Evolutionary conservation across 1,140 invertebrate species (phyloP).

Genomic region (Penaeus japonicus): DNA sequence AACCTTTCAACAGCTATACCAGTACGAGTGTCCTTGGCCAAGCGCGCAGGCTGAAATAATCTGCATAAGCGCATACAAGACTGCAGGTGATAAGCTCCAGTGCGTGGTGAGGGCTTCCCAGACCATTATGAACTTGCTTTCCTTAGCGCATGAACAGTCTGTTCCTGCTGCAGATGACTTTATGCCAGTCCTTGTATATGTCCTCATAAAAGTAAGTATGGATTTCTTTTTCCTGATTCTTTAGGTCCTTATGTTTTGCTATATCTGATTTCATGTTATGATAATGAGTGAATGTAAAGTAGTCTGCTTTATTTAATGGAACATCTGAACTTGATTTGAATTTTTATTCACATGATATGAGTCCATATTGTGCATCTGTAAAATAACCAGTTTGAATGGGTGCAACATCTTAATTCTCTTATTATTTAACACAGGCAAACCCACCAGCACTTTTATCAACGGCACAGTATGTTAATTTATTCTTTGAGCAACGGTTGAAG

Average conservation of each 20-base stretch:
- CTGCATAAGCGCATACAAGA: constrained; percentile 92
- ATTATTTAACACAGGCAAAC: constrained; percentile 23
- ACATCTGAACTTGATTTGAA: too few species aligned
- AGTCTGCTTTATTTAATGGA: too few species aligned
- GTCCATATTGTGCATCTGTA: background rate
- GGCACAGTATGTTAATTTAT: constrained; percentile 94
- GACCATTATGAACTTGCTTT: constrained; percentile 88
- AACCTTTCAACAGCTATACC: constrained; percentile 68
- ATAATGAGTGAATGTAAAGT: too few species aligned
- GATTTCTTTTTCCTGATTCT: background rate
- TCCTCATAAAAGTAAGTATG: constrained; percentile 85
- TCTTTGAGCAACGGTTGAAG: constrained; percentile 82
- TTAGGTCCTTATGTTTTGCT: constrained; percentile 46
- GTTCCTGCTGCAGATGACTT: constrained; percentile 97
- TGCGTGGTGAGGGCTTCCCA: constrained; percentile 87
- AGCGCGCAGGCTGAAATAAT: constrained; percentile 93
- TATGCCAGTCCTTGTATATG: constrained; percentile 94
- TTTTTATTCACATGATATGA: too few species aligned
- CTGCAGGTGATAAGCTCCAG: constrained; percentile 91
- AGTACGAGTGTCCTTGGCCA: constrained; percentile 95
- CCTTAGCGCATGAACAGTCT: constrained; percentile 78
- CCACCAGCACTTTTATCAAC: constrained; percentile 82
- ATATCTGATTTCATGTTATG: background rate
- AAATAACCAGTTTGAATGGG: too few species aligned
- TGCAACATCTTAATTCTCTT: background rate